Base-by-base conservation (phyloP, 1,140 invertebrate genomes). In the Pinna nobilis region DNA sequence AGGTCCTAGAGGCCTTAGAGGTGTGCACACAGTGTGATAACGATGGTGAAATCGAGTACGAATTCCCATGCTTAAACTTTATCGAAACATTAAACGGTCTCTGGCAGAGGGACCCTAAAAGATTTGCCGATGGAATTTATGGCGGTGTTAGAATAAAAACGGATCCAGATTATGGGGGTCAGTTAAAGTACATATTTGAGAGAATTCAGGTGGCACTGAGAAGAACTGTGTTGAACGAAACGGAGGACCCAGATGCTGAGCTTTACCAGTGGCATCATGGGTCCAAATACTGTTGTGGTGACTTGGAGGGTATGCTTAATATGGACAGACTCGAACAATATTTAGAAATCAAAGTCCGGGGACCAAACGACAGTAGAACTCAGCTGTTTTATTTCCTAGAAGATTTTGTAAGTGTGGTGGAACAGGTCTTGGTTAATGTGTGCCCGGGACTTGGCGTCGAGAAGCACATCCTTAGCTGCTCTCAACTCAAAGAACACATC, bases 191-290 rank as follows among this genome's bases (percentile, higher is more conserved):
- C 35, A 86, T 95, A 68, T 95, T 95, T 88, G 91, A 93, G 39
- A 91, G 94, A 81, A 90, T 95, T 61, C 94, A 94, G 91, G 91
- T 93, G n/a, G 91, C 94, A 79, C 85, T 95, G 53, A 88, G 94
- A 65, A 84, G 91, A 61, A 79, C 92, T 87, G 91, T 87, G 28
- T 57, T 94, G 44, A 85, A 89, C 49, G 90, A 91, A 60, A 89
- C 93, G 79, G 91, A 85, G 41, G 75, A 79, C 90, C 74, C 90
- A 89, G 77, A 88, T 77, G 53, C 83, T 11, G 94, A 95, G 87
- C 87, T 96, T 13, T 94, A 94, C 78, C 94, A 96, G 84, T 96
- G 94, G 94, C 92, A 92, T 85, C 90, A 93, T 63, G 94, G 94
- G 18, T 94, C 93, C n/a, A 95, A 95, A 87, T 91, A 95, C 63